Percentiles rank a stretch among this genome's conserved stretches.
These are phyloP conservation scores for Misgurnus anguillicaudatus DNA, from an alignment of 2,113 vertebrate genomes.

Conservation along the genomic window DNA sequence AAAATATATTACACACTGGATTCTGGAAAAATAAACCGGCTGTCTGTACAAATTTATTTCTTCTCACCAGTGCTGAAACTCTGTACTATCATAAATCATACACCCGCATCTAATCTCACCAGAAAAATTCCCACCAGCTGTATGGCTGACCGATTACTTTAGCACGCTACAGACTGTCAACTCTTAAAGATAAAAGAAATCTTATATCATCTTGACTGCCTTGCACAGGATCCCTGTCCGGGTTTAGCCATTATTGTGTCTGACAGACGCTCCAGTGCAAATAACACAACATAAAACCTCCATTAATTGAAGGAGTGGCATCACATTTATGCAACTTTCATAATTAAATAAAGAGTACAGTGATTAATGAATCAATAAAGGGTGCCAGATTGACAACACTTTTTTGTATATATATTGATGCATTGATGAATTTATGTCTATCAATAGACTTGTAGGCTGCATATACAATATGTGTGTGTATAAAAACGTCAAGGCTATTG, in stretches of 20 bases:
- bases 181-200: not conserved
- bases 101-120: not conserved
- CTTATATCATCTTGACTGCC: not conserved
- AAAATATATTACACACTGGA: not conserved
- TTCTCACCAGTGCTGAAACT: not conserved
- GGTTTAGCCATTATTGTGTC: not conserved
- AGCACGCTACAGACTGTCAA: not conserved
- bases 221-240: not conserved
- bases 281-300: not conserved
- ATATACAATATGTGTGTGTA: too few species aligned
- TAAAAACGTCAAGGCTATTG: too few species aligned
- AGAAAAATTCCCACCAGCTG: not conserved
- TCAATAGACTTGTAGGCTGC: too few species aligned
- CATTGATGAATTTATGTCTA: not conserved
- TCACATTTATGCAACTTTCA: not conserved
- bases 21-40: not conserved
- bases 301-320: not conserved
- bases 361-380: not conserved
- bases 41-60: not conserved
- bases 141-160: not conserved
- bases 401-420: not conserved
- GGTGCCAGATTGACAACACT: not conserved
- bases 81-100: not conserved
- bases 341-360: not conserved
- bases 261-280: not conserved